Base-by-base conservation (phyloP, 2,888 invertebrate species). In the Euplagia quadripunctaria region DNA sequence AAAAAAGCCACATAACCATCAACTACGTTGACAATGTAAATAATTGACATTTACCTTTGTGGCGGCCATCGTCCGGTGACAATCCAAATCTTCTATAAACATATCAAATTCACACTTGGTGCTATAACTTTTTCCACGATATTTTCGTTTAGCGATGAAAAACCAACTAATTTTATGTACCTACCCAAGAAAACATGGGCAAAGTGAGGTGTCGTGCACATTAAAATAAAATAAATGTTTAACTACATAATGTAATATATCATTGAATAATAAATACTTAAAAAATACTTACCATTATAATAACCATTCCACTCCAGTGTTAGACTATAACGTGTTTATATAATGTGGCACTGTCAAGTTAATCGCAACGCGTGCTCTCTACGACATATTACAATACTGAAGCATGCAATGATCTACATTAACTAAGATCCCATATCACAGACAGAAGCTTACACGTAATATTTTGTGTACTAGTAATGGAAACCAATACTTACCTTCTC, bases 1-100 rank as follows among this genome's bases (percentile, higher is more conserved):
- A 95, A 93, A 94, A 94, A 95, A 95, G 95, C 95, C 93, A 95
- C 92, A 94, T 94, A 92, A 95, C 95, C 93, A 93, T 83, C 82
- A 84, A 91, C 93, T 94, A 94, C 91, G 84, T 90, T 86, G 86
- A 90, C 86, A 88, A 88, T 87, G 86, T 85, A 89, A 90, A 89
- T 85, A 85, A 90, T 86, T 86, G 77, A 86, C 82, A 89, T 94
- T 95, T 94, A 94, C 94, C 94, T 95, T 31, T 90, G 74, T 74
- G 80, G 80, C 82, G 82, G 85, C 85, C 77, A 88, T 86, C 79
- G 84, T 76, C 87, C 72, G 84, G 80, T 81, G 87, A 79, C 86
- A 82, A 87, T 82, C 83, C 81, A 85, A 41, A 82, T 93, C 91
- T 92, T 91, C 89, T 88, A 91, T 82, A 85, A 86, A 90, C 83